Conservation (phyloP, 2,113 vertebrate species). For the Formicarius rufipectus region DNA sequence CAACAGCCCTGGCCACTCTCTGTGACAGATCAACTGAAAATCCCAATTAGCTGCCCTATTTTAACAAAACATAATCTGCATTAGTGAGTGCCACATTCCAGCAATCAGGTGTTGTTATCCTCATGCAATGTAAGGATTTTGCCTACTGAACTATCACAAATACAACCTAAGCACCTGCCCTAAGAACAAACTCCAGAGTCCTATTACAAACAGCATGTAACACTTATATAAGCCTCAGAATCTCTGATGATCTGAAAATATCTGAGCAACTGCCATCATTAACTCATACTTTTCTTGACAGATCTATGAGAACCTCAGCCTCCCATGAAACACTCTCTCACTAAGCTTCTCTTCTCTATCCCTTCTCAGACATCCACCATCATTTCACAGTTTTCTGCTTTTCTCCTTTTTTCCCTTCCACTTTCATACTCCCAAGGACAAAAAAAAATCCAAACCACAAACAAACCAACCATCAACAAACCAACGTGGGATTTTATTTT, state of each 20-base stretch:
- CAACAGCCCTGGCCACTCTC: background rate
- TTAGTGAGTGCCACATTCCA: background rate
- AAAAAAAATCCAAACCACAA: background rate
- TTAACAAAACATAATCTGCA: background rate
- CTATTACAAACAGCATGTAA: background rate
- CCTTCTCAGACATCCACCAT: background rate
- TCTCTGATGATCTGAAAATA: background rate
- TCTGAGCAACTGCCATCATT: background rate
- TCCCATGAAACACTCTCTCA: background rate
- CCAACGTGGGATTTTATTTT: background rate
- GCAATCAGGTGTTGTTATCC: background rate
- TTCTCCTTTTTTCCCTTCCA: background rate
- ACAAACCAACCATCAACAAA: background rate
- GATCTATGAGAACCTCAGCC: background rate
- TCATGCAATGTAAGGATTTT: background rate
- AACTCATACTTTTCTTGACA: background rate
- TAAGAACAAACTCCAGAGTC: slow-evolving; percentile 15
- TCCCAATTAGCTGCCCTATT: background rate
- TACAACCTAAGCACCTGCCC: background rate
- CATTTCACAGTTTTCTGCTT: background rate
- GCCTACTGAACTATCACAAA: background rate
- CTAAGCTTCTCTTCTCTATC: background rate
- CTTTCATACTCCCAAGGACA: background rate
- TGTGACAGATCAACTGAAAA: background rate
- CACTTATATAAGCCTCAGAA: slow-evolving; percentile 19